Percentiles rank a stretch among this genome's conserved stretches.
phyloP scores from a whole-genome alignment of 2,113 vertebrate species.

The Capreolus pygargus region DNA sequence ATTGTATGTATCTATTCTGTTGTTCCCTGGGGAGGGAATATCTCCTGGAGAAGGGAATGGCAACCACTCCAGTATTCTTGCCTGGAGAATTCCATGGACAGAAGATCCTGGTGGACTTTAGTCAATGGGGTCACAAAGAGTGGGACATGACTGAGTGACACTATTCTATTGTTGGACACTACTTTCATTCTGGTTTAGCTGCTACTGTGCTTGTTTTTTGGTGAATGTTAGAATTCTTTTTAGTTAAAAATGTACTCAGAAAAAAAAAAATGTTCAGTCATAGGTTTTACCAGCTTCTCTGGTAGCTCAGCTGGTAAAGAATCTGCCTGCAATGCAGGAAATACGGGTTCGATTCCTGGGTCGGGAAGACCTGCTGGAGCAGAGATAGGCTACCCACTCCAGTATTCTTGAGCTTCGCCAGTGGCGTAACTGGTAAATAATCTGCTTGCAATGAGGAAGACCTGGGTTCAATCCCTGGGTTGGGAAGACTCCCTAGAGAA shows the following conservation, averaged over 20 bases:
- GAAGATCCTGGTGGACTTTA: background rate
- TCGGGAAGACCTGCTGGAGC: background rate
- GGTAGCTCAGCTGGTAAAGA: background rate
- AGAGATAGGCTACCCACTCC: background rate
- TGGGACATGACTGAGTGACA: background rate
- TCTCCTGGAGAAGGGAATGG: background rate
- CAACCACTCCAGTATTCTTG: background rate
- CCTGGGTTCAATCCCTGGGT: background rate
- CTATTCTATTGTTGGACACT: background rate
- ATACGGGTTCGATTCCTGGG: background rate
- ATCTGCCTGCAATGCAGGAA: background rate
- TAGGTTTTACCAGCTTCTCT: background rate
- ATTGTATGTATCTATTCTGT: background rate
- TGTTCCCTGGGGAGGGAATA: accelerated
- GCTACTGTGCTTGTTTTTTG: background rate
- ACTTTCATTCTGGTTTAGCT: background rate
- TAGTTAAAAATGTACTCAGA: background rate
- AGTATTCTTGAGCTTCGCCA: background rate
- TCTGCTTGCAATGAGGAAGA: background rate
- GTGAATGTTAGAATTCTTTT: background rate
- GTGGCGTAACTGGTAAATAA: background rate
- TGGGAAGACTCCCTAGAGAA: background rate
- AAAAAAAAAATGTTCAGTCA: background rate
- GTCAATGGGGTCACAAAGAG: background rate
- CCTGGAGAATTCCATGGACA: background rate